Evolutionary conservation across 2,888 invertebrate genomes (phyloP).

Genomic region (Phlogophora meticulosa): DNA sequence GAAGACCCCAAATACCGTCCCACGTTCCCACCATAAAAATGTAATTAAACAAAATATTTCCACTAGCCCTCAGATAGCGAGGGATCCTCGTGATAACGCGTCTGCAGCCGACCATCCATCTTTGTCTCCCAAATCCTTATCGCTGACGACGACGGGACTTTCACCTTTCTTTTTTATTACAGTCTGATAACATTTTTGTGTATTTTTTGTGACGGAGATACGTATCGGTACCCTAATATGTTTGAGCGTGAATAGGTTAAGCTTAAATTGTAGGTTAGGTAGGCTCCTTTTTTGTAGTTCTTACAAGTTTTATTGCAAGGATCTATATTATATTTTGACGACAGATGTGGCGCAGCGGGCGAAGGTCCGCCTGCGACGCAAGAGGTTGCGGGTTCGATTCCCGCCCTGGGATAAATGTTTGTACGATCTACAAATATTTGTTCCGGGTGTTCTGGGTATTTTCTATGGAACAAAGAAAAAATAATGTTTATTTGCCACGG

Average conservation of each 20-base stretch:
- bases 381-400: too few relatives aligned
- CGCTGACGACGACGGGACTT: constrained; percentile 60
- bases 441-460: too few relatives aligned
- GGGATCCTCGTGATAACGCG: constrained; percentile 65
- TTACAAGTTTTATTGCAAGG: neutral
- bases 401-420: too few relatives aligned
- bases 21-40: constrained; percentile 57
- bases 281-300: neutral
- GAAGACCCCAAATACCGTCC: constrained; percentile 42
- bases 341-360: too few relatives aligned
- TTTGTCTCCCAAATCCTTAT: constrained; percentile 77
- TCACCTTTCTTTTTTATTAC: constrained; percentile 60
- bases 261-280: neutral
- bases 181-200: constrained; percentile 54
- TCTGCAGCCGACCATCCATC: constrained; percentile 74
- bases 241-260: constrained; percentile 20
- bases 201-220: constrained; percentile 43
- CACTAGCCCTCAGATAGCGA: constrained; percentile 53
- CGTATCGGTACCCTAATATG: constrained; percentile 28
- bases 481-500: too few relatives aligned
- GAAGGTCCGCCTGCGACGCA: too few relatives aligned
- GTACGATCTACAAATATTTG: too few relatives aligned
- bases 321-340: too few relatives aligned
- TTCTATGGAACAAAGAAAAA: too few relatives aligned
- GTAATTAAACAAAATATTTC: constrained; percentile 66